phyloP scores from a whole-genome alignment of 2,113 vertebrate genomes.

The Heptranchias perlo region DNA sequence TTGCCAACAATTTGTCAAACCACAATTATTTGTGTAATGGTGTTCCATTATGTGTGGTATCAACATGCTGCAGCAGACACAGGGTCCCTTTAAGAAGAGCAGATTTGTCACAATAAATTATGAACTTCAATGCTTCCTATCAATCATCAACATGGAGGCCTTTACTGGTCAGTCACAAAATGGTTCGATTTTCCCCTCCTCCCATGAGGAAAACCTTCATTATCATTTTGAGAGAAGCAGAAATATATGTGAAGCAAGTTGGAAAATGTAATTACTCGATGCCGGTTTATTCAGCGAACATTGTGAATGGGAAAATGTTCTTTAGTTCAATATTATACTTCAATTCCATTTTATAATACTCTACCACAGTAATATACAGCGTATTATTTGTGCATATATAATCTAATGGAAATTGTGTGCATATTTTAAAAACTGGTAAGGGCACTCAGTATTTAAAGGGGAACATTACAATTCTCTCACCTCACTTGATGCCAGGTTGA shows the following conservation, averaged over 20 bases:
- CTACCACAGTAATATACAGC: neutral
- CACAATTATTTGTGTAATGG: constrained; percentile 1
- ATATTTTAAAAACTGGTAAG: neutral
- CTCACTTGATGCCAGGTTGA: neutral
- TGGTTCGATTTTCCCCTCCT: neutral
- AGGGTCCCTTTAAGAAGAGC: neutral
- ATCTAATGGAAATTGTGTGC: neutral
- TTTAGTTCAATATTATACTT: neutral
- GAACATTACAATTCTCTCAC: neutral
- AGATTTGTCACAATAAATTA: neutral
- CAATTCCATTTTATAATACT: neutral
- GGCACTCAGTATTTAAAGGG: neutral
- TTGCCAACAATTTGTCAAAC: neutral
- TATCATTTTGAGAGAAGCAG: neutral
- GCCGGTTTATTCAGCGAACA: neutral
- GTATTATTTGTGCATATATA: neutral
- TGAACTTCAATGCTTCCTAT: neutral
- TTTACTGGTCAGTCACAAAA: neutral
- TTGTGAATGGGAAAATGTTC: neutral
- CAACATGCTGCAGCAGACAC: neutral
- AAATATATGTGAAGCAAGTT: neutral
- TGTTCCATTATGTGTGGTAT: neutral
- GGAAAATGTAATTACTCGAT: constrained; percentile 11
- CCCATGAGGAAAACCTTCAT: neutral
- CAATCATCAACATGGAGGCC: neutral